Evolutionary conservation across 2,888 invertebrate species (phyloP).

Genomic region (Hemistola chrysoprasaria): DNA sequence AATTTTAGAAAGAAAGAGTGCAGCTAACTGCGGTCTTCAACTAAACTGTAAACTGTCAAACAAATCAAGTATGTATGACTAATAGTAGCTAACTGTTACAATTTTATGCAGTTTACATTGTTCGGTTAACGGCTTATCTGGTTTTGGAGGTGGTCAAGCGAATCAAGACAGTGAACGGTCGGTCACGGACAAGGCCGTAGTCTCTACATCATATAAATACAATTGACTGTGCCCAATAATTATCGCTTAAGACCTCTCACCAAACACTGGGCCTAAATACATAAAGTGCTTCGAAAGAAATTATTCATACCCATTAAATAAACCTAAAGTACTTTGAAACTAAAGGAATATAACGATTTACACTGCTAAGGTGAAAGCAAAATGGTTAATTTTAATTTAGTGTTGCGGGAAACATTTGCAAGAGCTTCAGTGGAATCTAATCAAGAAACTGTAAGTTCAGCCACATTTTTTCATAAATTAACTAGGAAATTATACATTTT

Average conservation of each 20-base stretch:
- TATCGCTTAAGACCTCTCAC: slow-evolving; percentile 5
- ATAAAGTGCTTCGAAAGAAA: no score
- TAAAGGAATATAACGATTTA: not conserved
- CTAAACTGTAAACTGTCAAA: no score
- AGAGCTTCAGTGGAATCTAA: slow-evolving; percentile 62
- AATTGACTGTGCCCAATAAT: slow-evolving; percentile 4
- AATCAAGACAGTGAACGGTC: slow-evolving; percentile 70
- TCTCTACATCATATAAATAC: no score
- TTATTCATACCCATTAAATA: no score
- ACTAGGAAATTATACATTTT: no score
- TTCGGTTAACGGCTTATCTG: slow-evolving; percentile 40
- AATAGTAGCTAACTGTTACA: slow-evolving; percentile 4
- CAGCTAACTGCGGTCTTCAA: no score
- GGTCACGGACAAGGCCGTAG: slow-evolving; percentile 79
- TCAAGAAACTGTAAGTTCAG: slow-evolving; percentile 57
- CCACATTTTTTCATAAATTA: not conserved
- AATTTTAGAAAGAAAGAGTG: no score
- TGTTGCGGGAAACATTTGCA: slow-evolving; percentile 67
- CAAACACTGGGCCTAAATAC: no score
- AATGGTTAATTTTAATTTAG: slow-evolving; percentile 66
- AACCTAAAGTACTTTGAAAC: not conserved
- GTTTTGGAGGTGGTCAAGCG: slow-evolving; percentile 59
- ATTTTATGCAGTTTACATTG: slow-evolving; percentile 24
- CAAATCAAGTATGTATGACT: no score
- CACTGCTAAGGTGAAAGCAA: slow-evolving; percentile 48